Conservation (phyloP, 2,888 invertebrate species). For the Pandemis corylana region DNA sequence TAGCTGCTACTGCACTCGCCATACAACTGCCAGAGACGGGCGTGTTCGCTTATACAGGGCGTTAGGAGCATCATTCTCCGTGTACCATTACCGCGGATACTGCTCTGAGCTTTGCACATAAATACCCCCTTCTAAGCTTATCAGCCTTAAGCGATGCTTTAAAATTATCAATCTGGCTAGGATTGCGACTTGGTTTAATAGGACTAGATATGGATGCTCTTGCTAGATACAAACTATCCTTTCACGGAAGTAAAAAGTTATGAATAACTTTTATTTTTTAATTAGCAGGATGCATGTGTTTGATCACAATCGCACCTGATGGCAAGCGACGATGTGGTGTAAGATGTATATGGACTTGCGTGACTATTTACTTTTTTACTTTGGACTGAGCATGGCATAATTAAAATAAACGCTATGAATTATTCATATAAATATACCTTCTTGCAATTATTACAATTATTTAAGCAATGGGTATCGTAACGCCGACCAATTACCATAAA, state of each 20-base stretch:
- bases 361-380: no score
- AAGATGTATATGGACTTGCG: no score
- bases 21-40: constrained; percentile 70
- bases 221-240: no score
- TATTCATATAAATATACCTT: no score
- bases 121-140: neutral
- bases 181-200: neutral
- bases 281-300: no score
- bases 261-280: no score
- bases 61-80: constrained; percentile 48
- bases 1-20: constrained; percentile 72
- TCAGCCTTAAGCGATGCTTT: neutral
- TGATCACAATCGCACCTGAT: no score
- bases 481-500: neutral
- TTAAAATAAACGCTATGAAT: no score
- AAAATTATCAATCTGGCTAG: neutral
- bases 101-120: constrained; percentile 6
- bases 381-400: no score
- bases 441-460: no score
- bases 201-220: neutral
- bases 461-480: neutral
- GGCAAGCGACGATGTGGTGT: no score
- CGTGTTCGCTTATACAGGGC: constrained; percentile 63
- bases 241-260: no score
- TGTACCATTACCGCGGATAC: constrained; percentile 20